Base-by-base conservation (phyloP, 2,113 vertebrate genomes). In the Tychaedon coryphoeus region DNA sequence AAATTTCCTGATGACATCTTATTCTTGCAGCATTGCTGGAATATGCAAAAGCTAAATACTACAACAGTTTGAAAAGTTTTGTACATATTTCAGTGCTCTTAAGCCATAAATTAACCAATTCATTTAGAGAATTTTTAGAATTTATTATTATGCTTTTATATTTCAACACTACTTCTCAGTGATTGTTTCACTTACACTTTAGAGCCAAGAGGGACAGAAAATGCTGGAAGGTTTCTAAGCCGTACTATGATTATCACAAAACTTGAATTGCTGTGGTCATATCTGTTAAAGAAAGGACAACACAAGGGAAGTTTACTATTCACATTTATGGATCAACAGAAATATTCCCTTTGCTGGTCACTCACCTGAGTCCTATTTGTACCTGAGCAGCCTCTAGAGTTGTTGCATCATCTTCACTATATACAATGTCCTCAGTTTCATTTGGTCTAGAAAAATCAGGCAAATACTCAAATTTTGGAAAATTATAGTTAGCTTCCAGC, bases 291-390 rank as follows among this genome's bases (percentile, higher is more conserved):
- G 78, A 90, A 96, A 96, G 60, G 78, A 73, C 40, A 91, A 71
- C 16, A 24, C 18, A 54, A 96, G 38, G 69, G 34, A 92, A 56
- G 24, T 67, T 87, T 67, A 48, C 29, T 54, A 24, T 76, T 50
- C 2, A 5, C 8, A 64, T 58, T 79, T n/a, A 57, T 4, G 5
- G 17, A 67, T 8, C 3, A 74, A 74, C 17, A 87, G 29, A 78
- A 81, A 42, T 28, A 54, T 3, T 36, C 23, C 16, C 69, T 87
- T 29, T 38, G 51, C 25, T 36, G 19, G 2, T 26, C 15, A 38
- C 96, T 93, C 92, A 99, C 98, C 98, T 98, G 79, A 99, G 97
- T 85, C 98, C 98, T 84, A 98, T 95, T 93, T 98, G 98, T 91
- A 98, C 97, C 96, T 98, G 98, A 89, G 98, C 97, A 23, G 97